A percentile compares a stretch with the other conserved stretches of the same genome.
These are phyloP conservation scores for Creontiades dilutus DNA, from an alignment of 2,888 invertebrate genomes.

Conservation along the genomic window DNA sequence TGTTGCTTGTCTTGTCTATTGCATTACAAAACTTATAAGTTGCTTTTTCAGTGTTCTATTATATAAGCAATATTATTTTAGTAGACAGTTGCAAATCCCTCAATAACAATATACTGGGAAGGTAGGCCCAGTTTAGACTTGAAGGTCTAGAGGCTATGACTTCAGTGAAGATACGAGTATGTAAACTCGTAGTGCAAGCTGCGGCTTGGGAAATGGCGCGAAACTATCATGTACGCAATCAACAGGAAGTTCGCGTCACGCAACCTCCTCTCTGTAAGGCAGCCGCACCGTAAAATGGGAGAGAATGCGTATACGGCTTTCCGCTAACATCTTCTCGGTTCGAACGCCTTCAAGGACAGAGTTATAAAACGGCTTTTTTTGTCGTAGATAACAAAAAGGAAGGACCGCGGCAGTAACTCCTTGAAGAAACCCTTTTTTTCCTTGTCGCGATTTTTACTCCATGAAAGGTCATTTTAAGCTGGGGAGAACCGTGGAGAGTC, in stretches of 20 bases:
- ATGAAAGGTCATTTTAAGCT: conserved; percentile 15
- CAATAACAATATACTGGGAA: too few species aligned
- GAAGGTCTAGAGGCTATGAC: too few species aligned
- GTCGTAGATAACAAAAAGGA: neutral
- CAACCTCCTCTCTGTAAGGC: neutral
- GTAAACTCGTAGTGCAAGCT: neutral
- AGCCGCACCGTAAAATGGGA: neutral
- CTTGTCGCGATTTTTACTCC: conserved; percentile 15
- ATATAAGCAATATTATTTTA: too few species aligned
- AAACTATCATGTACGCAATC: conserved; percentile 16
- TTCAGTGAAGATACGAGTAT: too few species aligned
- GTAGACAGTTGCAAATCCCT: too few species aligned
- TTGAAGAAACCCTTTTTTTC: neutral
- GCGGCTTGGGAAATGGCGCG: neutral
- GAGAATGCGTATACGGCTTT: conserved; percentile 15
- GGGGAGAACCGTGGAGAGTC: neutral
- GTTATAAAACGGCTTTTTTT: conserved; percentile 36
- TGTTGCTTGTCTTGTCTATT: too few species aligned
- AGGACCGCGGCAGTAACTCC: neutral
- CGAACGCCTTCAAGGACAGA: conserved; percentile 1
- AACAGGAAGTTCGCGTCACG: neutral
- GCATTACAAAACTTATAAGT: too few species aligned
- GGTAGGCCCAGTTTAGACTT: too few species aligned
- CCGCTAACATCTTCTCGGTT: conserved; percentile 23
- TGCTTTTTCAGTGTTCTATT: too few species aligned